These are phyloP conservation scores for Danio tinwini DNA, from an alignment of 2,797 vertebrate species.

Conservation along the genomic window DNA sequence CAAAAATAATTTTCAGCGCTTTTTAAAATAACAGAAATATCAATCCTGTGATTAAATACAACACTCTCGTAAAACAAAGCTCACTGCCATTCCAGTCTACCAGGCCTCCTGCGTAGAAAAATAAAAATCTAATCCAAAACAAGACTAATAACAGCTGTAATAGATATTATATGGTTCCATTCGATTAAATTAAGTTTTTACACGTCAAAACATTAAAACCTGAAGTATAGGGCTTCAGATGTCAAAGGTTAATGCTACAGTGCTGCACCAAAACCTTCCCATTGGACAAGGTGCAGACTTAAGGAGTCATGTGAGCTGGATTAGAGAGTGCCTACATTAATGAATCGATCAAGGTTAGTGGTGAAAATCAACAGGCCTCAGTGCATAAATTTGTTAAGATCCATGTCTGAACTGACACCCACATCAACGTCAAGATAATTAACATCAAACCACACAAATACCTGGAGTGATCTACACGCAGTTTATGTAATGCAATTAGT, in stretches of 20 bases:
- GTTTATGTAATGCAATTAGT: background rate
- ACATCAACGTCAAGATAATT: slow-evolving; percentile 18
- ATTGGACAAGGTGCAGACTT: slow-evolving; percentile 49
- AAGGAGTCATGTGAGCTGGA: slow-evolving; percentile 30
- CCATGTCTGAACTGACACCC: slow-evolving; percentile 26
- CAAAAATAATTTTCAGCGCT: slow-evolving; percentile 49
- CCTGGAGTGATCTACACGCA: background rate
- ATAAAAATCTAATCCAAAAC: slow-evolving; percentile 72
- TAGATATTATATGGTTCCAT: slow-evolving; percentile 76
- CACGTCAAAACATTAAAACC: slow-evolving; percentile 78
- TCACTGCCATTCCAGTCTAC: slow-evolving; percentile 75
- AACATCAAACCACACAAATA: slow-evolving; percentile 36
- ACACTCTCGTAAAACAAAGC: slow-evolving; percentile 57
- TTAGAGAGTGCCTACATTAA: slow-evolving; percentile 46
- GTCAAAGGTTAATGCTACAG: slow-evolving; percentile 76
- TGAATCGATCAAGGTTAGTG: slow-evolving; percentile 58
- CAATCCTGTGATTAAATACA: slow-evolving; percentile 46
- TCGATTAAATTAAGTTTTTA: slow-evolving; percentile 81
- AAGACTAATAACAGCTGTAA: slow-evolving; percentile 63
- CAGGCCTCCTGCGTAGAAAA: slow-evolving; percentile 79
- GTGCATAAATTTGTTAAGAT: slow-evolving; percentile 72
- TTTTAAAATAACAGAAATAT: slow-evolving; percentile 50
- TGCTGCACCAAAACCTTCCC: slow-evolving; percentile 66
- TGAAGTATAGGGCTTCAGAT: slow-evolving; percentile 60
- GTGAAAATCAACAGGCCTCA: slow-evolving; percentile 62